phyloP scores from a whole-genome alignment of 1,140 invertebrate genomes.

The Drosophila pseudoananassae region DNA sequence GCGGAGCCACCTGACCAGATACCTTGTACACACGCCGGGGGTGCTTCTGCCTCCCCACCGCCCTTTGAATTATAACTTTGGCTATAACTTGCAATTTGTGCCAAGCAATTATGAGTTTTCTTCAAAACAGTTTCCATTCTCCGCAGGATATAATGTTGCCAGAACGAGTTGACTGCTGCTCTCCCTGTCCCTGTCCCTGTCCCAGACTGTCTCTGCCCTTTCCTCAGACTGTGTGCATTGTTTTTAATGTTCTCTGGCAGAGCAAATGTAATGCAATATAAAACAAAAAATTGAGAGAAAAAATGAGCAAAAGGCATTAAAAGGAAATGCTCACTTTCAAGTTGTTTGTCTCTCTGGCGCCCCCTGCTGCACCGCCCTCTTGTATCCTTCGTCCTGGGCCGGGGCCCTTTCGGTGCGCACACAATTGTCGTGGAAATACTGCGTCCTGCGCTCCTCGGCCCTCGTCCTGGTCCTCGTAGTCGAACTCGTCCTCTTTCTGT shows the following conservation, averaged over 20 bases:
- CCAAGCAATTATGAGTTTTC: constrained; percentile 78
- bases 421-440: constrained; percentile 62
- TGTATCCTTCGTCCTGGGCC: constrained; percentile 3
- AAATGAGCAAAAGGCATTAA: constrained; percentile 70
- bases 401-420: constrained; percentile 18
- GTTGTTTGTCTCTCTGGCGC: constrained; percentile 45
- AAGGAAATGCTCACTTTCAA: constrained; percentile 80
- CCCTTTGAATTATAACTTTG: constrained; percentile 49
- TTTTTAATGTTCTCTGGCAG: constrained; percentile 58
- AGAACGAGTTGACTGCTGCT: constrained; percentile 20
- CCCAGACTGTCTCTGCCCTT: constrained; percentile 27
- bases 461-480: not conserved
- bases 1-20: constrained; percentile 25
- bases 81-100: constrained; percentile 79
- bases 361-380: not conserved
- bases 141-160: constrained; percentile 69
- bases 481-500: constrained; percentile 10
- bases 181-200: constrained; percentile 2
- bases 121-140: constrained; percentile 60
- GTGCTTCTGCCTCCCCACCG: not conserved
- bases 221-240: constrained; percentile 59
- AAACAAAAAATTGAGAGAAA: constrained; percentile 40
- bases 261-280: constrained; percentile 81
- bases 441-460: constrained; percentile 3
- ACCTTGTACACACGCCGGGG: constrained; percentile 8